A percentile compares a stretch with the other conserved stretches of the same genome.
Conservation (phyloP, 2,797 vertebrate species). For the Phyllotis vaccarum region DNA sequence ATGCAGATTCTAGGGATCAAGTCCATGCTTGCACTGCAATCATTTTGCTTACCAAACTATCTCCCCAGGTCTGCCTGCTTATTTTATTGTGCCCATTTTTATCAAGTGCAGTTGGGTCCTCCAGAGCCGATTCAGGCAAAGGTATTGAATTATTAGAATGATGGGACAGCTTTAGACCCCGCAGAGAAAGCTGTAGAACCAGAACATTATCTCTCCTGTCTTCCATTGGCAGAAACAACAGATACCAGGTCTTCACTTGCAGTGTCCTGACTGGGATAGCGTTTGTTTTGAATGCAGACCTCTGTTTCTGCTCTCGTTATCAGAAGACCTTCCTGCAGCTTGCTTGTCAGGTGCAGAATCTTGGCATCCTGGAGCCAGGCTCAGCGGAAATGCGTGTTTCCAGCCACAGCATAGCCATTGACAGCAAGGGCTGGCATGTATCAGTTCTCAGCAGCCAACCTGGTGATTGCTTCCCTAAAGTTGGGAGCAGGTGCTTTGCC, state of each 20-base stretch:
- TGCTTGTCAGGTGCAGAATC: constrained; percentile 78
- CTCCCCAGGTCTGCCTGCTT: not conserved
- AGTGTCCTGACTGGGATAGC: not conserved
- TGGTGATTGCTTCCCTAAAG: constrained; percentile 78
- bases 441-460: constrained; percentile 61
- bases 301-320: not conserved
- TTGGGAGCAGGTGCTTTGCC: constrained; percentile 78
- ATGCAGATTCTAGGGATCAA: not conserved
- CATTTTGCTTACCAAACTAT: not conserved
- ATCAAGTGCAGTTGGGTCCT: constrained; percentile 49
- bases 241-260: not conserved
- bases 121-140: not conserved
- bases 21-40: not conserved
- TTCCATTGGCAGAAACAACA: not conserved
- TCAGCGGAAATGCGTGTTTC: constrained; percentile 75
- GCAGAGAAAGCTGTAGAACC: not conserved
- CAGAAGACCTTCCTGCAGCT: not conserved
- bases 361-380: constrained; percentile 76
- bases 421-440: constrained; percentile 79
- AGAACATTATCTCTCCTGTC: not conserved
- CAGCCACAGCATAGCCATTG: constrained; percentile 57
- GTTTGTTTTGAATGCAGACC: not conserved
- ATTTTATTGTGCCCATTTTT: constrained; percentile 73
- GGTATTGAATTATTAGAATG: not conserved
- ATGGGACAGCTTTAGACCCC: not conserved